Base-by-base conservation (phyloP, 2,888 invertebrate species). In the Plagodis dolabraria region DNA sequence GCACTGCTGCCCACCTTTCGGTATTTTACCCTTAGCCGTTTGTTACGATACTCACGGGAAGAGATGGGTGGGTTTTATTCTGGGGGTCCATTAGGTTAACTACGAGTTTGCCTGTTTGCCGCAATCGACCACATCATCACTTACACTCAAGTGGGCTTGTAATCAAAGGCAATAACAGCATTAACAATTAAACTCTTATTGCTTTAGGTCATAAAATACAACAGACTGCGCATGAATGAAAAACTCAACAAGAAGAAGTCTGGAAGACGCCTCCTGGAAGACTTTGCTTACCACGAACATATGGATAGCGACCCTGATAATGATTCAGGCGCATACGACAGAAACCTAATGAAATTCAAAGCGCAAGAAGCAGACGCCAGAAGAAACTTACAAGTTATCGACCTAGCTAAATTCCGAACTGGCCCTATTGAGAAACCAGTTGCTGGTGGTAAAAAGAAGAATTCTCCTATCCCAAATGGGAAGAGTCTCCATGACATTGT, bases 231-330 rank as follows among this genome's bases (percentile, higher is more conserved):
- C 2, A 10, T 42, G 22, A 52, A 38, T 12, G 36, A 36, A 40
- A 38, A 40, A 9, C 40, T 7, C 5, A 12, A 11, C 5, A 22
- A 42, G 2, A 33, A 10, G 0, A 44, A 47, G n/a, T 6, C 44
- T 12, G 33, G 5, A 36, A 46, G 63, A 70, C 5, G 33, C 33
- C 5, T 33, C 22, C 11, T 22, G 5, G 52, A 35, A 5, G 67
- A 73, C 10, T 81, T 82, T 35, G 80, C 76, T 0, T 70, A 75
- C 46, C 76, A 80, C 11, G 76, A 80, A 58, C 66, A 6, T 68
- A 71, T 59, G 64, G 45, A 33, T 56, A 71, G 51, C 44, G 67
- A 53, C 1, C 73, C 22, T 2, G 47, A 11, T 0, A 49, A 48
- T 12, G 60, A 68, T 7, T 40, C 63, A 0, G 58, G 58, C 0